Percentiles rank a stretch among this genome's conserved stretches.
Evolutionary conservation across 2,888 invertebrate genomes (phyloP).

Genomic region (Polylopha cassiicola): DNA sequence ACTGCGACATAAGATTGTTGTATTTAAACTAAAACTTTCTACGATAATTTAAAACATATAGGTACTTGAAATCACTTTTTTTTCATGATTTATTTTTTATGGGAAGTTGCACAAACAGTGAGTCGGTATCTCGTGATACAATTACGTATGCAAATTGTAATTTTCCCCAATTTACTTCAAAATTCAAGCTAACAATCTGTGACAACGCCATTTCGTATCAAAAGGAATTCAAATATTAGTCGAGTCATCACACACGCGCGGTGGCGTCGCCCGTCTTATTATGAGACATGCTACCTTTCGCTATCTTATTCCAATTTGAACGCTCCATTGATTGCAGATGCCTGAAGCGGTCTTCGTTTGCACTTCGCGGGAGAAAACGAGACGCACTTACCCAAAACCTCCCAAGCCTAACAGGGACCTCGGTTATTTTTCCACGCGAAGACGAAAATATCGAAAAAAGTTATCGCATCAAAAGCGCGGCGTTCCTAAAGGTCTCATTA

Average conservation of each 20-base stretch:
- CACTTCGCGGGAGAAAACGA: slow-evolving; percentile 48
- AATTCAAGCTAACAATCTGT: slow-evolving; percentile 26
- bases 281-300: slow-evolving; percentile 60
- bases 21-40: no score
- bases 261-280: slow-evolving; percentile 45
- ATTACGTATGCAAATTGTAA: slow-evolving; percentile 23
- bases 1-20: no score
- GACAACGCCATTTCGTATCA: slow-evolving; percentile 20
- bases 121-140: slow-evolving; percentile 21
- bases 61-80: no score
- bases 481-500: slow-evolving; percentile 71
- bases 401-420: slow-evolving; percentile 42
- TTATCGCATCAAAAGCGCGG: slow-evolving; percentile 71
- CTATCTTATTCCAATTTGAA: slow-evolving; percentile 75
- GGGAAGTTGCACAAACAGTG: no score
- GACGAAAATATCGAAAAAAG: slow-evolving; percentile 73
- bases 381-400: slow-evolving; percentile 35
- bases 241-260: slow-evolving; percentile 16
- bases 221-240: slow-evolving; percentile 23
- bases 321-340: slow-evolving; percentile 76
- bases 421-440: slow-evolving; percentile 55
- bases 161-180: slow-evolving; percentile 25
- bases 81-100: no score
- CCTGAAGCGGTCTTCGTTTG: slow-evolving; percentile 61
- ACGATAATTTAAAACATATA: no score